A percentile compares a stretch with the other conserved stretches of the same genome.
Evolutionary conservation across 2,113 vertebrate genomes (phyloP).

Genomic region (Xerus inauris): DNA sequence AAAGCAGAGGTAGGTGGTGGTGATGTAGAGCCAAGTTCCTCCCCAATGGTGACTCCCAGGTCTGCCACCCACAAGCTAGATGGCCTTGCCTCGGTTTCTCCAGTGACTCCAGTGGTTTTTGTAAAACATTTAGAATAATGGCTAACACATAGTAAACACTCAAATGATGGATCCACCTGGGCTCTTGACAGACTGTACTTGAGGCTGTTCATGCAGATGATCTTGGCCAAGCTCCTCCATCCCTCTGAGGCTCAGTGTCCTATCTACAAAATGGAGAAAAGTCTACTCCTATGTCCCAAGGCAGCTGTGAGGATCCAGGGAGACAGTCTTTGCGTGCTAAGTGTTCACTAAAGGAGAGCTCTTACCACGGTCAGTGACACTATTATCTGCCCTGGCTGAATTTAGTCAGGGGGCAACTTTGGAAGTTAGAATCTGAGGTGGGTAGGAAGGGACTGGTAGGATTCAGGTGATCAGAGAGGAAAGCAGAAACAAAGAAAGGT

Average conservation of each 20-base stretch:
- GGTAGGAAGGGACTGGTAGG: neutral
- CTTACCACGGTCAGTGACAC: neutral
- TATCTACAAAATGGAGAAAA: neutral
- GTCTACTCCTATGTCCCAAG: neutral
- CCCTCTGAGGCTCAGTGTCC: neutral
- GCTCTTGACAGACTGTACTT: neutral
- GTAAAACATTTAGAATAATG: neutral
- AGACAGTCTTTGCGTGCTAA: neutral
- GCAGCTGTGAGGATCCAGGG: neutral
- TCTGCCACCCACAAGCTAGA: neutral
- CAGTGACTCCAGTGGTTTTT: neutral
- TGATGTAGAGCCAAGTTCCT: neutral
- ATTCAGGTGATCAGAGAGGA: neutral
- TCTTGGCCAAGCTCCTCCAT: neutral
- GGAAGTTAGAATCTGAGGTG: neutral
- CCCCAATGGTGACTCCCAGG: neutral
- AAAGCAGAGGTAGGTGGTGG: neutral
- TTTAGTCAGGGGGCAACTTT: neutral
- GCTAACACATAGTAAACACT: neutral
- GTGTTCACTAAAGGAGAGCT: neutral
- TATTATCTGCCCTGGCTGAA: neutral
- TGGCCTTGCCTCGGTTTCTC: slow-evolving; percentile 11
- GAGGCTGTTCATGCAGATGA: neutral
- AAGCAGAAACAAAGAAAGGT: neutral
- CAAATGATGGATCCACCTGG: neutral